Base-by-base conservation (phyloP, 2,113 vertebrate genomes). In the Xyliphius kryptos region DNA sequence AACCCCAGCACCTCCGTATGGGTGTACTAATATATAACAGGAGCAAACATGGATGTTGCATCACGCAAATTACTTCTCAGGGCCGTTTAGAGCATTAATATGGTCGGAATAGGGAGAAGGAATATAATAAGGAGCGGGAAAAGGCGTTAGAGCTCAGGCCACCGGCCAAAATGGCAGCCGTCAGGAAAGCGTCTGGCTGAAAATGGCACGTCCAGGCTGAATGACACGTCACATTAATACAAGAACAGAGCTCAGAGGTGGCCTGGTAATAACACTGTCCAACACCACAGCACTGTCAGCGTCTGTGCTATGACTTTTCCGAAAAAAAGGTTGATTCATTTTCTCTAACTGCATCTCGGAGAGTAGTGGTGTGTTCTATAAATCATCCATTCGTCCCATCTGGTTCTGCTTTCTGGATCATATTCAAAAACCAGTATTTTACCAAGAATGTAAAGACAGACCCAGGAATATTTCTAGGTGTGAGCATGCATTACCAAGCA, bases 31-130 rank as follows among this genome's bases (percentile, higher is more conserved):
- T 60, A 66, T 69, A 74, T 44, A 74, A 72, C 67, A 41, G 52
- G 56, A 58, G 17, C 51, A 48, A 77, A 81, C 80, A 82, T 48
- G 60, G 70, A 77, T 69, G 72, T 81, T 76, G 73, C 80, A 77
- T 81, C 82, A 80, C 69, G 76, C 74, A 74, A 69, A 76, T 80
- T 74, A 69, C 72, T 74, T 81, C 63, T 73, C 66, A 50, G 67
- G 26, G 68, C 58, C 66, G 44, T 71, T n/a, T 74, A 69, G 21
- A 67, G 72, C 55, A 77, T 78, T 80, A 80, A 79, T 75, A 67
- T 36, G 49, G 57, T 14, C 8, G 61, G 54, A 63, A 70, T 48
- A 51, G 36, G 43, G 32, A n/a, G 66, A 54, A 56, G 53, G 53
- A 69, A 67, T 57, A 41, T 52, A 54, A 62, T 8, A 26, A 51